Evolutionary conservation across 2,113 vertebrate species (phyloP).

Genomic region (Nematolebias whitei): DNA sequence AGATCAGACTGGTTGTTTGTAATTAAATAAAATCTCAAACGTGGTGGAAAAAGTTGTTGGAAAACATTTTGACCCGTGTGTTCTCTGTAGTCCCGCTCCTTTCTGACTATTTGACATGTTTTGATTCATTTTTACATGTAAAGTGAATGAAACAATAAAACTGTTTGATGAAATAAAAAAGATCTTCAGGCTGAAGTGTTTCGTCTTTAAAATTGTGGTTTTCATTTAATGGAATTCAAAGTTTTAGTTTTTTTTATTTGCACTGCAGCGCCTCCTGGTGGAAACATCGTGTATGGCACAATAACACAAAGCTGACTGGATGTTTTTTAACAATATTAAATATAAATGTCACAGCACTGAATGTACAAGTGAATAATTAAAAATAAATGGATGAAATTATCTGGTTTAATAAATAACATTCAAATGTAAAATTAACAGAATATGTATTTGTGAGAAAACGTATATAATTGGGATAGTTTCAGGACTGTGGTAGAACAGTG

Average conservation of each 20-base stretch:
- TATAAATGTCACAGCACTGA: too few species aligned
- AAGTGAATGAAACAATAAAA: slow-evolving; percentile 56
- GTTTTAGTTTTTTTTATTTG: neutral
- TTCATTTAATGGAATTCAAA: neutral
- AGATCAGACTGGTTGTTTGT: too few species aligned
- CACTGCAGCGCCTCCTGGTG: slow-evolving; percentile 43
- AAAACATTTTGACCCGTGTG: slow-evolving; percentile 28
- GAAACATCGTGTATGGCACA: neutral
- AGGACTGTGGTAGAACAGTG: too few species aligned
- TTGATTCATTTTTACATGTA: slow-evolving; percentile 60
- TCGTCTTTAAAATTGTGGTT: neutral
- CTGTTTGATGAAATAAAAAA: slow-evolving; percentile 41
- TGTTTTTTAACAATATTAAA: too few species aligned
- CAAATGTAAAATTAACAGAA: too few species aligned
- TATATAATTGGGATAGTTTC: too few species aligned
- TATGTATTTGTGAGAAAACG: too few species aligned
- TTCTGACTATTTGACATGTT: slow-evolving; percentile 39
- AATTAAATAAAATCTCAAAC: too few species aligned
- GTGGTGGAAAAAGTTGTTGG: neutral
- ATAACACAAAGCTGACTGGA: neutral
- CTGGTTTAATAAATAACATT: too few species aligned
- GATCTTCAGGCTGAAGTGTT: neutral
- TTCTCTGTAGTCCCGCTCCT: slow-evolving; percentile 29
- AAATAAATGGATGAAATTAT: too few species aligned
- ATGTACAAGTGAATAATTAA: too few species aligned